A percentile compares a stretch with the other conserved stretches of the same genome.
Conservation (phyloP, 2,888 invertebrate species). For the Corythucha ciliata region DNA sequence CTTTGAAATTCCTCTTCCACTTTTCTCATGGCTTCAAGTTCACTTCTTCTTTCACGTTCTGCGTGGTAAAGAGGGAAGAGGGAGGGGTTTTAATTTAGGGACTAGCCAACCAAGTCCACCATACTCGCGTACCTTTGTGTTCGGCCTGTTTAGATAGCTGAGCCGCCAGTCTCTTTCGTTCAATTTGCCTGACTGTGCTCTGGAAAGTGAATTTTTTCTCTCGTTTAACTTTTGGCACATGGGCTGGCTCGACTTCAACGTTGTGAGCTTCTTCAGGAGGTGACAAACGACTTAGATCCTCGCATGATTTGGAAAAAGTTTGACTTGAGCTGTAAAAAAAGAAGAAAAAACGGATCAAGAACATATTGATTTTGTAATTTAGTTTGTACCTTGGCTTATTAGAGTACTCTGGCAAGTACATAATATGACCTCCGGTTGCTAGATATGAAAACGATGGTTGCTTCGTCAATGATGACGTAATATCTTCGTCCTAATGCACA, state of each 20-base stretch:
- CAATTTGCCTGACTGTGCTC: conserved; percentile 72
- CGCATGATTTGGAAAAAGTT: conserved; percentile 44
- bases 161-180: conserved; percentile 62
- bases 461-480: conserved; percentile 38
- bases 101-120: no score
- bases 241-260: conserved; percentile 16
- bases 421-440: conserved; percentile 61
- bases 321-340: conserved; percentile 10
- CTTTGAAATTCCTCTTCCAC: conserved; percentile 81
- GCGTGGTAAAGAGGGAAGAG: no score
- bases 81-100: no score
- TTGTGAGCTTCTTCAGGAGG: conserved; percentile 9
- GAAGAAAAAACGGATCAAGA: conserved; percentile 1
- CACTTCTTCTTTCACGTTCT: conserved; percentile 62
- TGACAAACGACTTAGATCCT: conserved; percentile 37
- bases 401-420: conserved; percentile 58
- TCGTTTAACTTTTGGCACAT: conserved; percentile 23
- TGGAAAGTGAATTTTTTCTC: conserved; percentile 60
- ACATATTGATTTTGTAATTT: not conserved
- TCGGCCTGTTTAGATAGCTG: conserved; percentile 67
- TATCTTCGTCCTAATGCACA: conserved; percentile 42
- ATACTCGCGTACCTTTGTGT: conserved; percentile 48
- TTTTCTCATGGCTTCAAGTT: conserved; percentile 71
- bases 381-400: conserved; percentile 30
- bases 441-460: conserved; percentile 48